A percentile compares a stretch with the other conserved stretches of the same genome.
These are phyloP conservation scores for Catostomus latipinnis DNA, from an alignment of 2,797 vertebrate genomes.

Conservation along the genomic window DNA sequence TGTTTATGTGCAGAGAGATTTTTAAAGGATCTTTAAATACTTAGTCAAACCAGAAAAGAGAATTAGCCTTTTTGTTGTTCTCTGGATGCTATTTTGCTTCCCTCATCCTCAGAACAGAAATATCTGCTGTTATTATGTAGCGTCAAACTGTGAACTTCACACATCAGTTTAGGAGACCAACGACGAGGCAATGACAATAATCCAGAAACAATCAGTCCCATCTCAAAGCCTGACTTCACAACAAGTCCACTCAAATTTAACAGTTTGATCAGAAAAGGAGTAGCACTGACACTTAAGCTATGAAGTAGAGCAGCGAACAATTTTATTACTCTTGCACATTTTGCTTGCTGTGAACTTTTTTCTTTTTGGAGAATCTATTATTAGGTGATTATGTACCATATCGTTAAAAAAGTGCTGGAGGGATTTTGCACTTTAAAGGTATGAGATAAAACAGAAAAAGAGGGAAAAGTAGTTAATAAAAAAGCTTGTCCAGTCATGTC, in stretches of 20 bases:
- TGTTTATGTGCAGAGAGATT: background rate
- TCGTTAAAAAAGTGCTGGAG: slow-evolving; percentile 70
- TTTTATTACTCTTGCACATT: slow-evolving; percentile 40
- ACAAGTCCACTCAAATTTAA: slow-evolving; percentile 26
- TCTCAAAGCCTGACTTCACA: slow-evolving; percentile 59
- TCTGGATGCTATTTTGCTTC: background rate
- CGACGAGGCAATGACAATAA: slow-evolving; percentile 62
- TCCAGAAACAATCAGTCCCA: slow-evolving; percentile 65
- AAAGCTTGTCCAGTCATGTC: slow-evolving; percentile 82
- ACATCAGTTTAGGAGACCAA: slow-evolving; percentile 68
- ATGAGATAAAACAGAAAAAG: slow-evolving; percentile 42
- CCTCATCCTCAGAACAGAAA: slow-evolving; percentile 24
- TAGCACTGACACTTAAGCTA: background rate
- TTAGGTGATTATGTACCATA: slow-evolving; percentile 76
- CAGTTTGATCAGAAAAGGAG: slow-evolving; percentile 6
- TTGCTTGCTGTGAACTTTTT: slow-evolving; percentile 68
- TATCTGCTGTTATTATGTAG: slow-evolving; percentile 71
- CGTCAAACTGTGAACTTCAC: slow-evolving; percentile 65
- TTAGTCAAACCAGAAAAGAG: background rate
- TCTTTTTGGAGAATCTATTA: slow-evolving; percentile 76
- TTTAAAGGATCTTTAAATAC: background rate
- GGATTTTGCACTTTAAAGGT: slow-evolving; percentile 63
- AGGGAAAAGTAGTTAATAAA: slow-evolving; percentile 68
- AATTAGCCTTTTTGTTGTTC: background rate
- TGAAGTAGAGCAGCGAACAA: slow-evolving; percentile 35